A percentile compares a stretch with the other conserved stretches of the same genome.
Conservation (phyloP, 2,888 invertebrate genomes). For the Drosophila barbarae region DNA sequence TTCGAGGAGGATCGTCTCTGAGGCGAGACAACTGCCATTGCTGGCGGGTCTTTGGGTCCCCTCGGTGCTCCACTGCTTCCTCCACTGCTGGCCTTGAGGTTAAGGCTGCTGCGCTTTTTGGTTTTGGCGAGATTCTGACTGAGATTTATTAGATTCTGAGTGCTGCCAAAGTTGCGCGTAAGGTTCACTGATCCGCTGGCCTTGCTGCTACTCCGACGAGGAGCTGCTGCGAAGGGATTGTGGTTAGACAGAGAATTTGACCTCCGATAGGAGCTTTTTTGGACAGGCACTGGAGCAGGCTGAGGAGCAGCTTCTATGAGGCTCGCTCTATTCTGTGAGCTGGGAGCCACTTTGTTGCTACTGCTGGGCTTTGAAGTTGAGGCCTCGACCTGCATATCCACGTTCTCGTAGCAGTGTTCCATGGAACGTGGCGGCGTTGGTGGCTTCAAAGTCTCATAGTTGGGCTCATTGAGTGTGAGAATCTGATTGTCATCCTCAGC, state of each 20-base stretch:
- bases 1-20: slow-evolving; percentile 77
- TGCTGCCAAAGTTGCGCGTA: slow-evolving; percentile 79
- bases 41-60: slow-evolving; percentile 71
- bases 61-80: slow-evolving; percentile 49
- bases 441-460: slow-evolving; percentile 79
- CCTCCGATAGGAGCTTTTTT: slow-evolving; percentile 70
- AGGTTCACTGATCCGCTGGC: slow-evolving; percentile 70
- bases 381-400: slow-evolving; percentile 52
- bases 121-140: slow-evolving; percentile 78
- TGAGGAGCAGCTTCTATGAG: slow-evolving; percentile 45
- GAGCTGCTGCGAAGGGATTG: slow-evolving; percentile 71
- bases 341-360: slow-evolving; percentile 69
- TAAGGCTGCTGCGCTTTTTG: slow-evolving; percentile 79
- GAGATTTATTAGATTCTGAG: slow-evolving; percentile 78
- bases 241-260: slow-evolving; percentile 76
- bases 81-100: slow-evolving; percentile 70
- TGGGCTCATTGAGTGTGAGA: slow-evolving; percentile 77
- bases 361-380: slow-evolving; percentile 50
- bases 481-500: slow-evolving; percentile 77
- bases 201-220: slow-evolving; percentile 69
- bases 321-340: slow-evolving; percentile 70
- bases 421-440: slow-evolving; percentile 51
- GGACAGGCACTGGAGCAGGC: slow-evolving; percentile 26
- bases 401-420: slow-evolving; percentile 66
- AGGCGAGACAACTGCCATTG: slow-evolving; percentile 36